Percentiles rank a stretch among this genome's conserved stretches.
Conservation (phyloP, 2,113 vertebrate genomes). For the Carassius gibelio region DNA sequence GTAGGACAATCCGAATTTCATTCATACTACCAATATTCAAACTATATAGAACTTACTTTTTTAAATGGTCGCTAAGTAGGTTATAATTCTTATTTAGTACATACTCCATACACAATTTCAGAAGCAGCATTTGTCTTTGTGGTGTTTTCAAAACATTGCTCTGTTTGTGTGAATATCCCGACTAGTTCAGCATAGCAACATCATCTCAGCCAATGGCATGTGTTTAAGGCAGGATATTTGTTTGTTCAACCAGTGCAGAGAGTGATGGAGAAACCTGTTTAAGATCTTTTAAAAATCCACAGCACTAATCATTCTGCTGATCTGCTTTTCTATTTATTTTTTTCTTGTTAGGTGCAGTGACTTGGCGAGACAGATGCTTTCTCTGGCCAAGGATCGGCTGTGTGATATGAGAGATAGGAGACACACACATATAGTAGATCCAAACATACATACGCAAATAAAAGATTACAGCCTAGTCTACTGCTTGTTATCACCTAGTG, state of each 20-base stretch:
- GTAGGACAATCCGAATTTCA: background rate
- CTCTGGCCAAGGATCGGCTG: background rate
- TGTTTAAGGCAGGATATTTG: background rate
- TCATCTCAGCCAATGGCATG: background rate
- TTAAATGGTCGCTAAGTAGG: background rate
- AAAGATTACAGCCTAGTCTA: slow-evolving; percentile 72
- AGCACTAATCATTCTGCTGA: slow-evolving; percentile 62
- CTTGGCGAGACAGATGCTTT: slow-evolving; percentile 23
- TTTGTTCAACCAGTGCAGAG: slow-evolving; percentile 4
- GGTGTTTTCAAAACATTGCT: background rate
- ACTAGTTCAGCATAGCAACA: background rate
- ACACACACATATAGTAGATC: background rate
- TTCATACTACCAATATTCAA: background rate
- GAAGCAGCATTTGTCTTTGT: background rate
- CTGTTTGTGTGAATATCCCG: background rate
- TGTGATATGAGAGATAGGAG: background rate
- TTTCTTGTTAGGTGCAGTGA: background rate
- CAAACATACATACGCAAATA: slow-evolving; percentile 47
- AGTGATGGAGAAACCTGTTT: background rate
- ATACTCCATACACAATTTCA: background rate
- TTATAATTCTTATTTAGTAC: background rate
- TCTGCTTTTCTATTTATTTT: background rate
- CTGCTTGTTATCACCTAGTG: slow-evolving; percentile 66
- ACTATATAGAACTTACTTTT: background rate
- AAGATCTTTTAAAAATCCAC: slow-evolving; percentile 46